Evolutionary conservation across 2,113 vertebrate genomes (phyloP).

Genomic region (Alaudala cheleensis): DNA sequence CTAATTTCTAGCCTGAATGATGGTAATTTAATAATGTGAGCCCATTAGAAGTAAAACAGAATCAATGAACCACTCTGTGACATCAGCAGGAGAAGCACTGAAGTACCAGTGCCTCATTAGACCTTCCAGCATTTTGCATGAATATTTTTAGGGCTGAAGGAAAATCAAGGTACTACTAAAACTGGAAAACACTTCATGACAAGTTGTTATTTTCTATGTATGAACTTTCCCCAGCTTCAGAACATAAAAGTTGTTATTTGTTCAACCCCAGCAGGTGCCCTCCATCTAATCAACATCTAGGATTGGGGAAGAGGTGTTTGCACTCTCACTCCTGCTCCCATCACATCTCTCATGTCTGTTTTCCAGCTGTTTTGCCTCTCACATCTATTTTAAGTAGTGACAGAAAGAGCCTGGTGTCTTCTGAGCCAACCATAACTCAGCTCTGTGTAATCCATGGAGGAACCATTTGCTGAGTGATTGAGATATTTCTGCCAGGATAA

Average conservation of each 20-base stretch:
- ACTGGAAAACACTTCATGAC: not conserved
- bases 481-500: not conserved
- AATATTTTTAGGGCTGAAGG: not conserved
- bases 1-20: not conserved
- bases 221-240: not conserved
- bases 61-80: slow-evolving; percentile 26
- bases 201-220: not conserved
- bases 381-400: not conserved
- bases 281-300: not conserved
- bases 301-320: not conserved
- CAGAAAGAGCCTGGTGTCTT: not conserved
- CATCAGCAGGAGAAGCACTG: not conserved
- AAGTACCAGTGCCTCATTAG: not conserved
- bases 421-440: not conserved
- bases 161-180: not conserved
- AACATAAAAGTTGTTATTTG: not conserved
- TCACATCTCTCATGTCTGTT: not conserved
- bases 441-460: not conserved
- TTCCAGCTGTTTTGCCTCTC: not conserved
- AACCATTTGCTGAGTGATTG: not conserved
- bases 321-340: not conserved
- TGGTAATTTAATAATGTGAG: slow-evolving; percentile 46
- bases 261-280: not conserved
- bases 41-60: not conserved
- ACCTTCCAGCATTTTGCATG: not conserved